phyloP scores from a whole-genome alignment of 2,888 invertebrate genomes.

The Lysandra bellargus region DNA sequence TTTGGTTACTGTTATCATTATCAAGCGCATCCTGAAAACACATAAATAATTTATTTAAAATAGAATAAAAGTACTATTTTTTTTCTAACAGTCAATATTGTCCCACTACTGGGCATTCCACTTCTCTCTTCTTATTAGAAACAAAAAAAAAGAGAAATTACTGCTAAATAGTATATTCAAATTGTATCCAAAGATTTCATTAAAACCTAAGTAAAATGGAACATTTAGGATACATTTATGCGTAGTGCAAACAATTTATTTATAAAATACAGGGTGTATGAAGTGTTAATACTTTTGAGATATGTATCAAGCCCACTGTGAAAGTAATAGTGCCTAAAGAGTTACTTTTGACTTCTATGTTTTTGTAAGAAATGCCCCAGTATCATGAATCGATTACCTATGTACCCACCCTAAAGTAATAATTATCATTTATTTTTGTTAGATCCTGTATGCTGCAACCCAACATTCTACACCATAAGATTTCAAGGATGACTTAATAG shows the following conservation, averaged over 20 bases:
- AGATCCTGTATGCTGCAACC: too few relatives aligned
- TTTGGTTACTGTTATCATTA: neutral
- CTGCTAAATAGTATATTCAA: neutral
- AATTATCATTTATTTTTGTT: too few relatives aligned
- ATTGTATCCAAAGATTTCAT: neutral
- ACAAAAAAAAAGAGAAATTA: neutral
- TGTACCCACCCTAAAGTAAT: too few relatives aligned
- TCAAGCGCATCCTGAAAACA: neutral
- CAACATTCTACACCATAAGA: too few relatives aligned
- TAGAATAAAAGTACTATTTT: neutral
- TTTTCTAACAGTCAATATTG: neutral
- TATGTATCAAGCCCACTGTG: too few relatives aligned
- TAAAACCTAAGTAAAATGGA: neutral
- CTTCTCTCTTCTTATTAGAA: neutral
- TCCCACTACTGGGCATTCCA: neutral
- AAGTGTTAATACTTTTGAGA: neutral
- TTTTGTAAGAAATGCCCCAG: too few relatives aligned
- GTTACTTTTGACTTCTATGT: too few relatives aligned
- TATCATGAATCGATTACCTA: too few relatives aligned
- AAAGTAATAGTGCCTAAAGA: too few relatives aligned
- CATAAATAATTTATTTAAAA: neutral
- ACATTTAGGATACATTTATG: neutral
- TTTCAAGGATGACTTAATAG: too few relatives aligned
- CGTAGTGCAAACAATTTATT: neutral
- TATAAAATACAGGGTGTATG: neutral